Evolutionary conservation across 1,140 invertebrate genomes (phyloP), one percentile per base, ranked within the genome.

Genomic region (Brachionus asplanchnoidis): DNA sequence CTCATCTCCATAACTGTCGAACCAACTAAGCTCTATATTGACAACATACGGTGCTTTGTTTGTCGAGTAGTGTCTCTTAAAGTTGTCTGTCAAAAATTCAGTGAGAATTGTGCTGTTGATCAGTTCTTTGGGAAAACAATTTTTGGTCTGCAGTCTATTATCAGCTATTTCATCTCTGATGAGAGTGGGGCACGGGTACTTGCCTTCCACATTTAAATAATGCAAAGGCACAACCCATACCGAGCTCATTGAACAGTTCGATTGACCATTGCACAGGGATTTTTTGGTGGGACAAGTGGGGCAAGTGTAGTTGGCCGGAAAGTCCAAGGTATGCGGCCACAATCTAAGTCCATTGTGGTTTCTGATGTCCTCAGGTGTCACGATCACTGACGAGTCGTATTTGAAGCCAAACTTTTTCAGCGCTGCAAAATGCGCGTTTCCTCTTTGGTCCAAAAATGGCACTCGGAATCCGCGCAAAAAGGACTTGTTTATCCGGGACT

Each of bases 261-360:
- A 44, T 44, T 82, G 50, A 65, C 9, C 32, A 44, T 65, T 32
- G 32, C 79, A 82, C 0, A 82, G 50, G 2, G 79, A 65, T 42
- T 60, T 68, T 65, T 68, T 36, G 12, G 79, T 65, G 9, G 79
- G 79, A 82, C 79, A 82, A n/a, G 79, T 82, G 3, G 53, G 50
- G 23, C 79, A 82, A 6, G 53, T 36, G 17, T 82, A 82, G 20
- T 82, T 68, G 7, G 79, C 17, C 1, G 53, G 53, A 65, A 82
- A 82, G 26, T 82, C 79, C 20, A 82, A n/a, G 17, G 79, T 82
- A 36, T 82, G 79, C 3, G 79, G 79, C 79, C 79, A 82, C 17
- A 65, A 66, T 26, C 79, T 53, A 12, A 82, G 36, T 20, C 79
- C 79, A 42, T 82, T 65, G 17, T 82, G 53, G 28, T 17, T 20